phyloP scores from a whole-genome alignment of 2,888 invertebrate species.

The Andricus curvator region DNA sequence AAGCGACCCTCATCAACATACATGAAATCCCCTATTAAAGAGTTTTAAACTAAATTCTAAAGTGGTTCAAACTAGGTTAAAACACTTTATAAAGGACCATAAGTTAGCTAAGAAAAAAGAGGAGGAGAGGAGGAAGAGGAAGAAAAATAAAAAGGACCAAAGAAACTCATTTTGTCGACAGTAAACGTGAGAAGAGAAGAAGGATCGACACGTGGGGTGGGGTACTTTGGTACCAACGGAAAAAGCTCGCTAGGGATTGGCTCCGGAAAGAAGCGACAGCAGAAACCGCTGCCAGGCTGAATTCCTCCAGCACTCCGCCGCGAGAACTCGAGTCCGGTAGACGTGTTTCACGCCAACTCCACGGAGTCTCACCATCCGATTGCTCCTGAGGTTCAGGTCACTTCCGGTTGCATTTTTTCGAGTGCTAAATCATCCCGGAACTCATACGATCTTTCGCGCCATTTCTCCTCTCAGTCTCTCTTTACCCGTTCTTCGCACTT shows the following conservation, averaged over 20 bases:
- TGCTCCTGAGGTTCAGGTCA: not conserved
- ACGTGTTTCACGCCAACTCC: constrained; percentile 41
- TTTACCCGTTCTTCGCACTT: not conserved
- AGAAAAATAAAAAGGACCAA: constrained; percentile 1
- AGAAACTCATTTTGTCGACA: not conserved
- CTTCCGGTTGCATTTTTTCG: constrained; percentile 9
- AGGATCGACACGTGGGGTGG: constrained; percentile 38
- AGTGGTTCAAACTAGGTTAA: not conserved
- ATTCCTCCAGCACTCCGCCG: constrained; percentile 52
- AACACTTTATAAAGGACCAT: not conserved
- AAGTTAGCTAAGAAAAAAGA: not conserved
- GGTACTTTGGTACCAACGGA: constrained; percentile 27
- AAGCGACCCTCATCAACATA: not conserved
- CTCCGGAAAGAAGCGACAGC: constrained; percentile 41
- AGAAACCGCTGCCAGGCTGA: constrained; percentile 29
- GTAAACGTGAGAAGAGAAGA: not conserved
- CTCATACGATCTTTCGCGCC: constrained; percentile 42
- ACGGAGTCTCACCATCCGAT: not conserved
- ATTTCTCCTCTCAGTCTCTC: constrained; percentile 34
- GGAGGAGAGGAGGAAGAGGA: not conserved
- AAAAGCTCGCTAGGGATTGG: constrained; percentile 46
- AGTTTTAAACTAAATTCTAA: not conserved
- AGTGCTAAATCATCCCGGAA: not conserved
- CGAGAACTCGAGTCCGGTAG: constrained; percentile 52
- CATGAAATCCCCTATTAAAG: not conserved